Evolutionary conservation across 2,797 vertebrate species (phyloP), one percentile per base, ranked within the genome.

Genomic region (Thalassophryne amazonica): DNA sequence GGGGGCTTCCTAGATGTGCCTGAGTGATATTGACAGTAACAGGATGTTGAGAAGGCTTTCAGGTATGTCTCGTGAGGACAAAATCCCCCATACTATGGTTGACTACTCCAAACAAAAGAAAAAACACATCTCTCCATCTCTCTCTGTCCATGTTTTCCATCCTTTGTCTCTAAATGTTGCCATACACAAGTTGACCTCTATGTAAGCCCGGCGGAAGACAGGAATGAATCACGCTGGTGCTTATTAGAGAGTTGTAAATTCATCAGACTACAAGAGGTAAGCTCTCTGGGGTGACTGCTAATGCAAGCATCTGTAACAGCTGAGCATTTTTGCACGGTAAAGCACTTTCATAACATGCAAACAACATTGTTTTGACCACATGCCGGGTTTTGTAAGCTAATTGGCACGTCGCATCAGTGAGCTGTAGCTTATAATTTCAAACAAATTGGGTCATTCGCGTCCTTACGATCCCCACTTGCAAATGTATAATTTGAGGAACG

Each of bases 241-340:
- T 84, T 81, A 76, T 82, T 81, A 72, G 47, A 62, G 64, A 76
- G 61, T 38, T 69, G 70, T 76, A 67, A 72, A 83, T 83, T 80
- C 60, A 77, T 78, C 73, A 75, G 73, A 49, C 55, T 70, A 51
- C 73, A 69, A 75, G 72, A 78, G 76, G 55, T 27, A 63, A 35
- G 28, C 59, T 78, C 80, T 84, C 76, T 67, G 35, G 75, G 73
- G 73, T 46, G 71, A 75, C 60, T 61, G 69, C 63, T 79, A 45
- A 78, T 77, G 67, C 64, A n/a, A 42, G 66, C 59, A 73, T 78
- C 58, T 36, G 48, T 52, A 79, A 58, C 60, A 73, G 67, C 70
- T 47, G 56, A 76, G 60, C 54, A 47, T 57, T 73, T 82, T 51
- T 80, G 81, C 81, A 41, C 49, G 60, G 78, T 50, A 27, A 76